phyloP scores from a whole-genome alignment of 2,888 invertebrate species.

The Trisateles emortualis region DNA sequence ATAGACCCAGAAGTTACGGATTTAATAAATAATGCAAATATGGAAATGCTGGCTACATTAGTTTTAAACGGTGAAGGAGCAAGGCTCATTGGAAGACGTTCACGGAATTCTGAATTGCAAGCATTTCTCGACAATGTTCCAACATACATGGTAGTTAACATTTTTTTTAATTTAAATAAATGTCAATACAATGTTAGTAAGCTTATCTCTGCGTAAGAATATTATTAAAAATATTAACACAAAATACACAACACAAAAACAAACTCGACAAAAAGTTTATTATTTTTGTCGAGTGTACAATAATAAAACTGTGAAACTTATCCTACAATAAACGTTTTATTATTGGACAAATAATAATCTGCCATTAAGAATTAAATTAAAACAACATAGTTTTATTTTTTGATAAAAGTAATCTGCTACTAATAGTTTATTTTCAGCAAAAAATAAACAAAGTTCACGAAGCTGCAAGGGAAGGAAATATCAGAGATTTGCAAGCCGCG shows the following conservation, averaged over 20 bases:
- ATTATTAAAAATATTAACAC: no score
- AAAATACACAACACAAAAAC: no score
- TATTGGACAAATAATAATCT: no score
- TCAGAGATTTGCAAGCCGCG: slow-evolving; percentile 94
- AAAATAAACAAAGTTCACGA: slow-evolving; percentile 96
- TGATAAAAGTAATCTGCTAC: neutral
- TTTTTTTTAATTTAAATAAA: no score
- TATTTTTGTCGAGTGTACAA: no score
- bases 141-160: slow-evolving; percentile 93
- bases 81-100: slow-evolving; percentile 89
- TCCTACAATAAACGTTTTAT: no score
- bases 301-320: no score
- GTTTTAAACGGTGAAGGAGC: slow-evolving; percentile 96
- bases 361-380: no score
- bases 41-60: slow-evolving; percentile 95
- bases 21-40: slow-evolving; percentile 91
- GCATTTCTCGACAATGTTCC: slow-evolving; percentile 95
- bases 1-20: slow-evolving; percentile 89
- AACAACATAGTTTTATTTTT: neutral
- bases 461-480: slow-evolving; percentile 94
- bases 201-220: no score
- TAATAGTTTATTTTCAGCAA: slow-evolving; percentile 85
- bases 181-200: no score
- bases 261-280: no score
- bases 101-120: slow-evolving; percentile 92